phyloP scores from a whole-genome alignment of 2,888 invertebrate genomes.

The Macrophya alboannulata region DNA sequence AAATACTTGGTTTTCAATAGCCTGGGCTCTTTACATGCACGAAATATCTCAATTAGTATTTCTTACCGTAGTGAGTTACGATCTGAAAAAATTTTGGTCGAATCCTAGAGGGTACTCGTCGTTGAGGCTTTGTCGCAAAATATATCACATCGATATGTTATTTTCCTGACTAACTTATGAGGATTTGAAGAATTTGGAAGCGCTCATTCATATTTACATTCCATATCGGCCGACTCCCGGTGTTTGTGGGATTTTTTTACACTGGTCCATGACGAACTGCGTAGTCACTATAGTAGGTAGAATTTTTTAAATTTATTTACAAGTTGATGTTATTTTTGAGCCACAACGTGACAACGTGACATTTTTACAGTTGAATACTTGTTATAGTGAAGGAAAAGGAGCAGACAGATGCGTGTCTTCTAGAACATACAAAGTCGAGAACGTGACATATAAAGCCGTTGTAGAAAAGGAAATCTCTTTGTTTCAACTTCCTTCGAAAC shows the following conservation, averaged over 20 bases:
- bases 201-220: slow-evolving; percentile 8
- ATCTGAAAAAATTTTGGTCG: background rate
- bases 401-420: slow-evolving; percentile 5
- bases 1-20: background rate
- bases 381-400: slow-evolving; percentile 1
- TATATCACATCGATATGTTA: slow-evolving; percentile 8
- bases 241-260: background rate
- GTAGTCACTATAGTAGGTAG: background rate
- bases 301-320: background rate
- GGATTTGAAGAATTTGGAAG: background rate
- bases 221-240: background rate
- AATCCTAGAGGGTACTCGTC: background rate
- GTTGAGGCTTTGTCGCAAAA: background rate
- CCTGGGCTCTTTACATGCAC: too few relatives aligned
- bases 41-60: too few relatives aligned
- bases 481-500: slow-evolving; percentile 48
- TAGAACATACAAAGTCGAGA: slow-evolving; percentile 38
- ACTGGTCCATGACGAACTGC: background rate
- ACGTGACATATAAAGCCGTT: slow-evolving; percentile 45
- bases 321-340: slow-evolving; percentile 3
- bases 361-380: slow-evolving; percentile 33
- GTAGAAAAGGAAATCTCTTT: slow-evolving; percentile 48
- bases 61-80: background rate
- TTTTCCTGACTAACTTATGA: background rate
- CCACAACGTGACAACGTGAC: slow-evolving; percentile 14